Conservation (phyloP, 2,113 vertebrate species). For the Andinoacara biseriatus region DNA sequence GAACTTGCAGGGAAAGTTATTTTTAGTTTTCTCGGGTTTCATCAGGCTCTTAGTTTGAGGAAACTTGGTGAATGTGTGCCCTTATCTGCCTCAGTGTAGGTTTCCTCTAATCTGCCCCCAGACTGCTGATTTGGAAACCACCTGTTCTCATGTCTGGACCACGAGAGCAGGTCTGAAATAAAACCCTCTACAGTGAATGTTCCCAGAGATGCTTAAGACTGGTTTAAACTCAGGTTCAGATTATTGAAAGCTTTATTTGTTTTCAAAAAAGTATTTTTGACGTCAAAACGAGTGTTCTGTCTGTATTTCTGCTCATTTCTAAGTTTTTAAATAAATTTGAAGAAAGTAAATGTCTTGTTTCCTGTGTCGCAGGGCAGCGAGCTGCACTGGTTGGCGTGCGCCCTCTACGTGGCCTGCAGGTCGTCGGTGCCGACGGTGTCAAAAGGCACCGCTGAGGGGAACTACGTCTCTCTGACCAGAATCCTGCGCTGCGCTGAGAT, state of each 20-base stretch:
- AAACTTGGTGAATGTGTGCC: too few relatives aligned
- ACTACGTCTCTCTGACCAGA: conserved; percentile 92
- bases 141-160: too few relatives aligned
- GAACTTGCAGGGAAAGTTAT: background rate
- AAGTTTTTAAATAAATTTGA: background rate
- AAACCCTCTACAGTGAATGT: too few relatives aligned
- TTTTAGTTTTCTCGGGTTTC: too few relatives aligned
- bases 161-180: too few relatives aligned
- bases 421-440: conserved; percentile 90
- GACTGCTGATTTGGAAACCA: too few relatives aligned
- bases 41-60: background rate
- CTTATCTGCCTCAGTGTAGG: background rate
- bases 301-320: background rate
- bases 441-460: conserved; percentile 90
- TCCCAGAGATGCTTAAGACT: background rate
- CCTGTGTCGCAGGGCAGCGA: conserved; percentile 85
- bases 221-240: background rate
- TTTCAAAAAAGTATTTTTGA: background rate
- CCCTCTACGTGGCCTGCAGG: conserved; percentile 93
- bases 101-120: too few relatives aligned
- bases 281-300: background rate
- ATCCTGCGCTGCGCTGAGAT: conserved; percentile 90
- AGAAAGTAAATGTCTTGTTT: background rate
- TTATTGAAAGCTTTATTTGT: background rate
- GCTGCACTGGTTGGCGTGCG: conserved; percentile 93